phyloP scores from a whole-genome alignment of 2,888 invertebrate genomes.

The Arrhopalites spinosus region DNA sequence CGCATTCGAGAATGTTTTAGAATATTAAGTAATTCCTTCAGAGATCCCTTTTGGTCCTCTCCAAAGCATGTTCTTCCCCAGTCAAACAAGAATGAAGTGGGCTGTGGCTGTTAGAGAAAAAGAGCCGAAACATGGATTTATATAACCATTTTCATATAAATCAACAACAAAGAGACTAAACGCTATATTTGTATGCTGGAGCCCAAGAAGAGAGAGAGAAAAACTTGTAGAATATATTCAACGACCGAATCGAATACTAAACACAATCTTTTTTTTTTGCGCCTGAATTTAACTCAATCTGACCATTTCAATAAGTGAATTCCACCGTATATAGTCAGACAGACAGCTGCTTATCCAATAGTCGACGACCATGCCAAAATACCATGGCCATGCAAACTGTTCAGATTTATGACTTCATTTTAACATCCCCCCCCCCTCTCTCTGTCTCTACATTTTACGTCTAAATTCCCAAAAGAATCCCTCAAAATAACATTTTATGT shows the following conservation, averaged over 20 bases:
- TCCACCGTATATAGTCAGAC: background rate
- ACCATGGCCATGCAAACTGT: background rate
- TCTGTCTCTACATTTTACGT: no score
- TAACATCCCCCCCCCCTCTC: no score
- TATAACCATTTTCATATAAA: background rate
- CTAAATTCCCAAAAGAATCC: no score
- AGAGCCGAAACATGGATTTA: background rate
- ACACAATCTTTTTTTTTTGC: background rate
- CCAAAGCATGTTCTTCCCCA: no score
- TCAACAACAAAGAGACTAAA: background rate
- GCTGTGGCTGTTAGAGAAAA: background rate
- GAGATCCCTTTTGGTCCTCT: no score
- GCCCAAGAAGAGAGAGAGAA: background rate
- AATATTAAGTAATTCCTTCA: no score
- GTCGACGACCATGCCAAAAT: background rate
- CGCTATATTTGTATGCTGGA: background rate
- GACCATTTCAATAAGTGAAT: background rate
- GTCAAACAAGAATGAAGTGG: slow-evolving; percentile 7
- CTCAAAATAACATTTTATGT: no score
- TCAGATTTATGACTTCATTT: no score
- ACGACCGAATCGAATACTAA: slow-evolving; percentile 19
- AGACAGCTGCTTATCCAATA: background rate
- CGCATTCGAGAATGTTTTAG: no score
- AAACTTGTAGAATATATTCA: no score
- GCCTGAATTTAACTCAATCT: background rate